Base-by-base conservation (phyloP, 2,797 vertebrate genomes). In the Adelosebastes latens region DNA sequence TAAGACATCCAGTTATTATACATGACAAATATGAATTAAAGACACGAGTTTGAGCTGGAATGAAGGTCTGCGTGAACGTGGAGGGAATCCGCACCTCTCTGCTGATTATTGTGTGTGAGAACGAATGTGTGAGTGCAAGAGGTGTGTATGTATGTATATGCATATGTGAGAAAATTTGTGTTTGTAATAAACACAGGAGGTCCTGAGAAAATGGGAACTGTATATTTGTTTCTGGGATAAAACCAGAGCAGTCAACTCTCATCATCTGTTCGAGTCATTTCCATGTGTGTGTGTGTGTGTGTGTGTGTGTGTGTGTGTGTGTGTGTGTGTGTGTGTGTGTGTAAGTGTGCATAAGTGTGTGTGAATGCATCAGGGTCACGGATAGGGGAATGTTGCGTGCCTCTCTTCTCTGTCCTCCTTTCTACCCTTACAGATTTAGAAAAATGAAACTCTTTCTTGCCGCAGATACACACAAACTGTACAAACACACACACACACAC, bases 371-470 rank as follows among this genome's bases (percentile, higher is more conserved):
- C 20, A 6, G 83, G 87, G 89, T 89, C 79, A 81, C 2, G 27
- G 63, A 68, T 39, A 71, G 78, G 82, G 82, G 63, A 83, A 83
- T 79, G 46, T 92, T 87, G 90, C 72, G 29, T 90, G 85, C 85
- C 69, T 82, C 79, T 86, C 74, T 76, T 79, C 84, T 72, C 77
- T 90, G 90, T 93, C 94, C 93, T 93, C 77, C 13, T 88, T 85
- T 93, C 95, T 91, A 95, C 92, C 93, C 89, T 90, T 58, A 91
- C 88, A 73, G 81, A 87, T 87, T 85, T 83, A 89, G 88, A 83
- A 87, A 94, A 94, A 93, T 93, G 89, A 95, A 89, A 94, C 89
- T 93, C 85, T 83, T 89, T 88, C 92, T 72, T 79, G 79, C 81
- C 87, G 87, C 93, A 92, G 91, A 90, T 83, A 87, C 70, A 78